phyloP scores from a whole-genome alignment of 2,888 invertebrate species.

The Eubasilissa splendida region DNA sequence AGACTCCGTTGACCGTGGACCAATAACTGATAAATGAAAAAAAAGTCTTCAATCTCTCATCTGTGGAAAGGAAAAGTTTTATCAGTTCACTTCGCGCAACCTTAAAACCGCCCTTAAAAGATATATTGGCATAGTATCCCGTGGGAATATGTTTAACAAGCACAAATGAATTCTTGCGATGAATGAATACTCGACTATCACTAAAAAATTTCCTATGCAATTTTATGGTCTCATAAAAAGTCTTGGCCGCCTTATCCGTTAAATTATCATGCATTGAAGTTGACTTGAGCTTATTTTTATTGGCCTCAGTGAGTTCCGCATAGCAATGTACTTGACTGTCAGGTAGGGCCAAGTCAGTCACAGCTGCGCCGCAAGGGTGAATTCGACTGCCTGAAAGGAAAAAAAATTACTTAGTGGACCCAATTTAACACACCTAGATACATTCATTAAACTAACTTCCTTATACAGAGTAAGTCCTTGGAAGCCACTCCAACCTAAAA shows the following conservation, averaged over 20 bases:
- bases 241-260: neutral
- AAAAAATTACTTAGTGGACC: neutral
- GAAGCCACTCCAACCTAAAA: no score
- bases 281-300: neutral
- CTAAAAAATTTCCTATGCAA: neutral
- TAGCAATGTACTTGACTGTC: slow-evolving; percentile 84
- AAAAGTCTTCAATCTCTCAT: slow-evolving; percentile 74
- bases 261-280: no score
- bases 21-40: slow-evolving; percentile 82
- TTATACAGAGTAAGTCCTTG: no score
- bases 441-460: no score
- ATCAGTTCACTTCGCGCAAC: slow-evolving; percentile 63
- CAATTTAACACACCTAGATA: no score
- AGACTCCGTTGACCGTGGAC: slow-evolving; percentile 76
- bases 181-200: neutral
- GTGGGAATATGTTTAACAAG: slow-evolving; percentile 1
- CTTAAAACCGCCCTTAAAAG: neutral
- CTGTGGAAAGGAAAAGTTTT: slow-evolving; percentile 73
- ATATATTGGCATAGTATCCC: neutral
- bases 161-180: neutral
- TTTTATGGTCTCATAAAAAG: neutral
- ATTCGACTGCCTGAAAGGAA: slow-evolving; percentile 66
- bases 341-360: slow-evolving; percentile 80
- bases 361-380: slow-evolving; percentile 81
- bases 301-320: slow-evolving; percentile 65